Evolutionary conservation across 2,113 vertebrate species (phyloP), one percentile per base, ranked within the genome.

Genomic region (Tragulus kanchil): DNA sequence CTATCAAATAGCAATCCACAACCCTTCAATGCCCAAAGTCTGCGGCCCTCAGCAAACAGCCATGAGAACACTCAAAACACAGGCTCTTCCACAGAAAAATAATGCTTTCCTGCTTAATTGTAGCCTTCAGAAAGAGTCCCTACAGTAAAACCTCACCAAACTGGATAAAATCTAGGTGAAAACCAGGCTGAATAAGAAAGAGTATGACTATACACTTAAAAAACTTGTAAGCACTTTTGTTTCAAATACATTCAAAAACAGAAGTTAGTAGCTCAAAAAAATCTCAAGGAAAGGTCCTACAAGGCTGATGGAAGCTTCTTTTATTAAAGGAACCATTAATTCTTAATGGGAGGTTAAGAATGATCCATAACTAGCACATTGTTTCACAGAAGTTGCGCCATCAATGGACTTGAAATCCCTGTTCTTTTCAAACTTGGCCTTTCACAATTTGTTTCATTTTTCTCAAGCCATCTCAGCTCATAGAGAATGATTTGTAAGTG

Each of bases 11-110:
- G 99, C 99, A 98, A 98, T 99, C 97, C 98, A 99, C 98, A 99
- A 99, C 98, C 99, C 99, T 99, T 99, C 99, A 99, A 99, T 99
- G 99, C 99, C 98, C 99, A 98, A 99, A 99, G 99, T 99, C 99
- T 99, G 99, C 99, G 99, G 99, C 99, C 99, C 99, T 99, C 95
- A 98, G 99, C 99, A 99, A 99, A 99, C 99, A 99, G 99, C 99
- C 99, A 99, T 98, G 98, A 93, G 99, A 99, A 99, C 99, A 99
- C 98, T 81, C 48, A 94, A 97, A 97, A 98, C 98, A 98, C 98
- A 98, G 98, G 78, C 98, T 98, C 98, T 98, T 98, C 98, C 99
- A 98, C 99, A 99, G 98, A 99, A 98, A 98, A 98, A 85, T 58
- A 98, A 99, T 99, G 98, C 97, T 99, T 98, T 97, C 96, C 93